phyloP scores from a whole-genome alignment of 35 echinoderm and acorn worm species.

The Heliocidaris tuberculata region DNA sequence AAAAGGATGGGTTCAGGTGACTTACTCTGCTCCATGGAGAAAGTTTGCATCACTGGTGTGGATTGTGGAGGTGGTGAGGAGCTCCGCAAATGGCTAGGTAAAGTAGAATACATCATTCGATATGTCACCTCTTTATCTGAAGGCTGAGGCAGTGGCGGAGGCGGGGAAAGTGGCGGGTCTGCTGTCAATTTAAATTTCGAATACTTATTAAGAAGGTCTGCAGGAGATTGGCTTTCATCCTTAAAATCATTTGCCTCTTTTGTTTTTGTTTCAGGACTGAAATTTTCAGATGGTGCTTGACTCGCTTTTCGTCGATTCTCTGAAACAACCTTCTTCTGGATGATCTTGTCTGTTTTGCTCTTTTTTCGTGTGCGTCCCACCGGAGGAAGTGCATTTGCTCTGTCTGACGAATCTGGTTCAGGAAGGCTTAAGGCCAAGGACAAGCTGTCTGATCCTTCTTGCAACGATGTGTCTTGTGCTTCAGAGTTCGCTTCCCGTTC shows the following conservation, averaged over 20 bases:
- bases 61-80: not conserved
- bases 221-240: not conserved
- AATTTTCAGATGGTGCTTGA: not conserved
- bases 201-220: not conserved
- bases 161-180: not conserved
- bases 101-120: constrained; percentile 85
- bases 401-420: not conserved
- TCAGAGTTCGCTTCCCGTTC: not conserved
- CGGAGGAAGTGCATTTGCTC: constrained; percentile 7
- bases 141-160: not conserved
- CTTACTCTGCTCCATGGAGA: not conserved
- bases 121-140: constrained; percentile 22
- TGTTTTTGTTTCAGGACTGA: not conserved
- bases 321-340: not conserved
- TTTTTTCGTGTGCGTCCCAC: not conserved
- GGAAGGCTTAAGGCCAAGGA: not conserved
- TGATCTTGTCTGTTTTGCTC: not conserved
- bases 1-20: not conserved
- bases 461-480: not conserved
- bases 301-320: not conserved
- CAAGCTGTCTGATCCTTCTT: not conserved
- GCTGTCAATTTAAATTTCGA: not conserved
- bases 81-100: constrained; percentile 52
- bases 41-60: not conserved
- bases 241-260: not conserved